These are phyloP conservation scores for Aphrophora alni DNA, from an alignment of 2,888 invertebrate species.

Conservation along the genomic window DNA sequence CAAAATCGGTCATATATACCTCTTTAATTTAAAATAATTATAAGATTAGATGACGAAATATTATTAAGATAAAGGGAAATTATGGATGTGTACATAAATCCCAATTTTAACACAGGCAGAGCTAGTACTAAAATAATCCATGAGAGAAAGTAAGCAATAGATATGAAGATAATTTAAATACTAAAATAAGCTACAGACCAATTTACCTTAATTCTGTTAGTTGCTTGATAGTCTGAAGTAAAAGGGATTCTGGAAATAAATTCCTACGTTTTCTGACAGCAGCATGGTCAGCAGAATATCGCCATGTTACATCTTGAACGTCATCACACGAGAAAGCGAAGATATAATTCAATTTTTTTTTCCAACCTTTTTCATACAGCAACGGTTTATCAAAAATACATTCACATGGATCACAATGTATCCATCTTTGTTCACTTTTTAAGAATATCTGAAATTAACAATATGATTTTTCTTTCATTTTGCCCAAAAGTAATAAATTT, in stretches of 20 bases:
- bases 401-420: conserved; percentile 97
- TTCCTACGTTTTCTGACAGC: conserved; percentile 60
- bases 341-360: conserved; percentile 84
- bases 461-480: background rate
- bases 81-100: too few species aligned
- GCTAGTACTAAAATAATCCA: too few species aligned
- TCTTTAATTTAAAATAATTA: too few species aligned
- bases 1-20: too few species aligned
- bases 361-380: conserved; percentile 90
- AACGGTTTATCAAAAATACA: conserved; percentile 85
- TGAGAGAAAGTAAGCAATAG: too few species aligned
- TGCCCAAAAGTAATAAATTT: too few species aligned
- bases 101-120: too few species aligned
- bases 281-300: conserved; percentile 61
- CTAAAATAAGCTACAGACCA: too few species aligned
- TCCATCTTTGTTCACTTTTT: conserved; percentile 75
- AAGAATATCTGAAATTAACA: conserved; percentile 73
- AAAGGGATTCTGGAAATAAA: conserved; percentile 1
- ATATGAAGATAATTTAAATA: too few species aligned
- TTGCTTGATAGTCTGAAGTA: background rate
- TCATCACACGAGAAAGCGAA: conserved; percentile 89
- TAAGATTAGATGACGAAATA: too few species aligned
- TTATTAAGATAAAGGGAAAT: too few species aligned
- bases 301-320: conserved; percentile 94
- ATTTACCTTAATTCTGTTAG: conserved; percentile 1